Base-by-base conservation (phyloP, 2,113 vertebrate species). In the Balaeniceps rex region DNA sequence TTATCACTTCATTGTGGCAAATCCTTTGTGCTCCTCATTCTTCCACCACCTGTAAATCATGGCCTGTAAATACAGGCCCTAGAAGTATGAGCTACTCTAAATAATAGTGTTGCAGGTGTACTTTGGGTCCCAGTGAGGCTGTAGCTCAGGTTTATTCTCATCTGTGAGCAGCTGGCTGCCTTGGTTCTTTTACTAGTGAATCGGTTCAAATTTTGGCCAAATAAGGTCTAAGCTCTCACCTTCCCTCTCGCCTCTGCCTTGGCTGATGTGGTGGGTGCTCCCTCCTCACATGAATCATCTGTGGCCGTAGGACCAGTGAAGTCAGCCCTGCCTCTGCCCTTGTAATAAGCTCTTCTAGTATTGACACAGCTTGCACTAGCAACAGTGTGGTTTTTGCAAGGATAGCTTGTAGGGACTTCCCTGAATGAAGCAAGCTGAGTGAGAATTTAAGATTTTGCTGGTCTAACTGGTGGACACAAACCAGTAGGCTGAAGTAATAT, bases 281-380 rank as follows among this genome's bases (percentile, higher is more conserved):
- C 29, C 31, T 82, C 19, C 38, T 79, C 23, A 40, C 9, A 23
- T 23, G 38, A 72, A 55, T 64, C 38, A 51, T 22, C 42, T 23
- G 14, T 46, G 63, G 14, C 34, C 7, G 2, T n/a, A 83, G 47
- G 28, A 63, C 17, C 49, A 72, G 14, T 0, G 0, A 42, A 54
- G 38, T 31, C 49, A 58, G 49, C 19, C 26, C 47, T 76, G 14
- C 25, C 46, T 77, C 31, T 52, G 46, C 14, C 4, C 25, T 69
- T 34, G 8, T 10, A n/a, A 42, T 16, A 31, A 76, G 3, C 11
- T 52, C 14, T 68, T 76, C 44, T 17, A n/a, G 25, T 72, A 44
- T 2, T 44, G 47, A 40, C 31, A n/a, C 17, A 44, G 16, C 33
- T 88, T 65, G 13, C 14, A 7, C 29, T 58, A 34, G 22, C 19